Evolutionary conservation across 2,888 invertebrate species (phyloP).

Genomic region (Cerceris ruficornis): DNA sequence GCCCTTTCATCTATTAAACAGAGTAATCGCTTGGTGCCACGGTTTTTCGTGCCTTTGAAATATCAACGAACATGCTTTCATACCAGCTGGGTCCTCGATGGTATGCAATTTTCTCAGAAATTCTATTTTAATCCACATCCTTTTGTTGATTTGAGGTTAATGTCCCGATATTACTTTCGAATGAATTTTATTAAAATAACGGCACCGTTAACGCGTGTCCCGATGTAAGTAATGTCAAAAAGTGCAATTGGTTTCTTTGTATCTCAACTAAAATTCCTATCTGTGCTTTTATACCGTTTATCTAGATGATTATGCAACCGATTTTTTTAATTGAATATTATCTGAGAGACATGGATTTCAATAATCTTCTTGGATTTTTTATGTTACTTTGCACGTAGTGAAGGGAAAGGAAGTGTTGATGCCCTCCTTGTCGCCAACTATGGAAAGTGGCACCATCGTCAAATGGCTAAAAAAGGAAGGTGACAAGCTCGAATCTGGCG

Average conservation of each 20-base stretch:
- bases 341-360: not conserved
- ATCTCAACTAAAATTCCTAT: not conserved
- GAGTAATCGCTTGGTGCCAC: conserved; percentile 65
- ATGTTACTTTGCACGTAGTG: conserved; percentile 65
- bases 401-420: conserved; percentile 82
- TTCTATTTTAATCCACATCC: conserved; percentile 6
- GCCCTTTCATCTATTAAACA: conserved; percentile 68
- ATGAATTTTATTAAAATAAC: conserved; percentile 5
- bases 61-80: conserved; percentile 78
- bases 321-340: not conserved
- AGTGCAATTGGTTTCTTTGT: not conserved
- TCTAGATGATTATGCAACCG: conserved; percentile 65
- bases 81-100: conserved; percentile 76
- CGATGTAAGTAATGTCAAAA: not conserved
- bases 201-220: not conserved
- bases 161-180: not conserved
- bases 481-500: conserved; percentile 83
- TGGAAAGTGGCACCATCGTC: conserved; percentile 85
- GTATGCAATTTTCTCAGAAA: conserved; percentile 67
- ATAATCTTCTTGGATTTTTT: not conserved
- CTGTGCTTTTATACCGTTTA: conserved; percentile 1
- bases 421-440: conserved; percentile 86
- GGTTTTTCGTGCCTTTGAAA: conserved; percentile 68
- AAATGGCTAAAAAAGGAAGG: conserved; percentile 85
- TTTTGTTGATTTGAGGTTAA: conserved; percentile 68